Evolutionary conservation across 1,140 invertebrate genomes (phyloP).

Genomic region (Drosophila auraria): DNA sequence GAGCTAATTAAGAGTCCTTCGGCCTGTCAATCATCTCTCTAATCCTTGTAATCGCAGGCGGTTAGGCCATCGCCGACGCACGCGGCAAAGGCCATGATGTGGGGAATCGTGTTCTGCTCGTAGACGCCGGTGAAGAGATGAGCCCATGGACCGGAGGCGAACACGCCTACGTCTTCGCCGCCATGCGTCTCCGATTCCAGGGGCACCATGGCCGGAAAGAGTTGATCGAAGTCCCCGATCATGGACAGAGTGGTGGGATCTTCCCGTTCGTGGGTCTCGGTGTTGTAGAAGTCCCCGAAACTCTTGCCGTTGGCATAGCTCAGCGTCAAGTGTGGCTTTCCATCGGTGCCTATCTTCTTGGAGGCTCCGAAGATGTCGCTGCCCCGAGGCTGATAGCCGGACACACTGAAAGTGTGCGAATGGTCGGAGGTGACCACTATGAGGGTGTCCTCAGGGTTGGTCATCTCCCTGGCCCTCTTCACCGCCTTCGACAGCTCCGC

Average conservation of each 20-base stretch:
- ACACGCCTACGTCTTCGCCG: conserved; percentile 90
- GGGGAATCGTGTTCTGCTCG: conserved; percentile 92
- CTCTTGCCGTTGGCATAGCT: conserved; percentile 90
- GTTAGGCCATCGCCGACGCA: conserved; percentile 86
- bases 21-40: conserved; percentile 32
- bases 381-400: conserved; percentile 87
- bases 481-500: conserved; percentile 88
- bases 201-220: conserved; percentile 86
- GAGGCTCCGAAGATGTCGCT: conserved; percentile 86
- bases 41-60: conserved; percentile 54
- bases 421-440: conserved; percentile 90
- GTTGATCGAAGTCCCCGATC: conserved; percentile 54
- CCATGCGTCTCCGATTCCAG: conserved; percentile 88
- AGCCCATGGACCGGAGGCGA: conserved; percentile 88
- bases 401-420: conserved; percentile 88
- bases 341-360: conserved; percentile 82
- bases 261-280: conserved; percentile 65
- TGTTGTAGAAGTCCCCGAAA: conserved; percentile 83
- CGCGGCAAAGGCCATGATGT: conserved; percentile 89
- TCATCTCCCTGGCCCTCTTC: conserved; percentile 85
- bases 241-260: conserved; percentile 48
- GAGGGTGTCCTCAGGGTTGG: conserved; percentile 87
- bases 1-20: conserved; percentile 43
- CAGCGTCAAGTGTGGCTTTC: conserved; percentile 88
- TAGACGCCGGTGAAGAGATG: conserved; percentile 91